Evolutionary conservation across 2,797 vertebrate genomes (phyloP).

Genomic region (Mus spretus): DNA sequence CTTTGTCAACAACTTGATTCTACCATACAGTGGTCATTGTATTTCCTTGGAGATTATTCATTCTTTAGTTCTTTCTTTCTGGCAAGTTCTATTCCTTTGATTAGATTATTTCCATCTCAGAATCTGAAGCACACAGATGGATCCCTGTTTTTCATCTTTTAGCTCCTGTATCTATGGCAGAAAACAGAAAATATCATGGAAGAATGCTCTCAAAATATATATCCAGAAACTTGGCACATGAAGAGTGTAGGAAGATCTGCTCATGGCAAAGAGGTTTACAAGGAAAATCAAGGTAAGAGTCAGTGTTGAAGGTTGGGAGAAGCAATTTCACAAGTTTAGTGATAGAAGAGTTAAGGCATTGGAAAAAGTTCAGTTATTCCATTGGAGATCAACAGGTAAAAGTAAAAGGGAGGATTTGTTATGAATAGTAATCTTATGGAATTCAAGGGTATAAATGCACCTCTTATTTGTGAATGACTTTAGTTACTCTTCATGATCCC

Average conservation of each 20-base stretch:
- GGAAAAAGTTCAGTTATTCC: conserved; percentile 25
- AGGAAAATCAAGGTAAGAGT: conserved; percentile 50
- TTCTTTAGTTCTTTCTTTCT: not conserved
- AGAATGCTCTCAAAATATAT: not conserved
- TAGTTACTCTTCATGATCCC: not conserved
- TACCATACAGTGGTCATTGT: not conserved
- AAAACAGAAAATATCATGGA: conserved; percentile 23
- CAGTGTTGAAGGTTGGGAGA: not conserved
- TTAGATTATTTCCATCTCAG: conserved; percentile 12
- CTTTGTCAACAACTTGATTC: conserved; percentile 44
- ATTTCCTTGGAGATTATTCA: conserved; percentile 2
- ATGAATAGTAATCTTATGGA: not conserved
- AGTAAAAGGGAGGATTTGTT: conserved; percentile 24
- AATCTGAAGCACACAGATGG: not conserved
- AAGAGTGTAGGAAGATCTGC: not conserved
- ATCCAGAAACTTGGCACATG: conserved; percentile 19
- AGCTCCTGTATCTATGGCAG: conserved; percentile 13
- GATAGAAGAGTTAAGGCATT: not conserved
- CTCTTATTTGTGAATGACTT: not conserved
- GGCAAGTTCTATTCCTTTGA: not conserved
- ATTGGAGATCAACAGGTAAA: conserved; percentile 2
- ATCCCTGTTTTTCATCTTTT: conserved; percentile 27
- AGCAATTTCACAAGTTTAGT: conserved; percentile 39
- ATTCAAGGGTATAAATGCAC: not conserved
- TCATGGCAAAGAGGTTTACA: not conserved